These are phyloP conservation scores for Cephus cinctus DNA, from an alignment of 1,140 invertebrate genomes.

Conservation along the genomic window DNA sequence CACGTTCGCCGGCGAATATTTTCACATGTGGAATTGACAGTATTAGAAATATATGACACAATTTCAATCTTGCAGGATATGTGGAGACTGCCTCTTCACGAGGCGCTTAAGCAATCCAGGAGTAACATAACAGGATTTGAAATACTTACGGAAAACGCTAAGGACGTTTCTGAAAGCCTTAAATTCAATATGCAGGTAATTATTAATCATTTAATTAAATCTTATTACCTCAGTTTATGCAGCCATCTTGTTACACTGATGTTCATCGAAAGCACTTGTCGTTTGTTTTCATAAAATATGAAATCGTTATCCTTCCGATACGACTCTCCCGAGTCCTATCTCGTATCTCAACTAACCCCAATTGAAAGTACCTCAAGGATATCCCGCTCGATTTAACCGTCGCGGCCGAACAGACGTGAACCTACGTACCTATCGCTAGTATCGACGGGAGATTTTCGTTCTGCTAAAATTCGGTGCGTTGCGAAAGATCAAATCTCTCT, in stretches of 20 bases:
- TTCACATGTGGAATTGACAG: no score
- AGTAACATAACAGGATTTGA: slow-evolving; percentile 13
- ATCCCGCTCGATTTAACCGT: background rate
- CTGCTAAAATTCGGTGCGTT: background rate
- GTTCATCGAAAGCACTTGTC: background rate
- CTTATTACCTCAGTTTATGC: background rate
- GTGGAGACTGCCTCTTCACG: no score
- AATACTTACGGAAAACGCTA: background rate
- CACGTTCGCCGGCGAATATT: no score
- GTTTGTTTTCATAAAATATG: background rate
- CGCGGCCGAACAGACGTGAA: background rate
- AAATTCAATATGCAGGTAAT: background rate
- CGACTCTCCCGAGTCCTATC: background rate
- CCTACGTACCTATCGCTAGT: no score
- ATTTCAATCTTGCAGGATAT: no score
- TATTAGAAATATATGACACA: no score
- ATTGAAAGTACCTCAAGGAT: background rate
- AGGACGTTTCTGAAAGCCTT: background rate
- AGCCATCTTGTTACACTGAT: background rate
- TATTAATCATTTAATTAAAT: background rate
- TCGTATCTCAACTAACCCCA: background rate
- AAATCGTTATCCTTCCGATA: background rate
- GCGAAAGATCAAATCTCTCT: background rate
- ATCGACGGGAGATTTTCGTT: no score
- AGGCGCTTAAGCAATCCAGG: slow-evolving; percentile 8